Evolutionary conservation across 2,888 invertebrate genomes (phyloP).

Genomic region (Galeruca laticollis): DNA sequence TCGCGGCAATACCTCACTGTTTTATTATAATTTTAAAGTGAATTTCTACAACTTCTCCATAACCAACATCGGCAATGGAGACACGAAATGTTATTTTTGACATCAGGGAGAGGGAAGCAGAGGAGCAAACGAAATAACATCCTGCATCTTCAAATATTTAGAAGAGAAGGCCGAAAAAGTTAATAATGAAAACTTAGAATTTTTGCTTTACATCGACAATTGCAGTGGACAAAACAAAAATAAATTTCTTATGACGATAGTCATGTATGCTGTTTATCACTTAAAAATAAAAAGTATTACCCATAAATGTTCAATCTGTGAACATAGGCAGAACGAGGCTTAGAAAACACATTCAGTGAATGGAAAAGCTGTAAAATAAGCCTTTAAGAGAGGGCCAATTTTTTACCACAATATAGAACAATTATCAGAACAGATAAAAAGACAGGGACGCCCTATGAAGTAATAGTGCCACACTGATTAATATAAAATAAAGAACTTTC

Average conservation of each 20-base stretch:
- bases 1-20: background rate
- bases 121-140: slow-evolving; percentile 49
- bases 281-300: slow-evolving; percentile 48
- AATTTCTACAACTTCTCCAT: slow-evolving; percentile 9
- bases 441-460: too few species aligned
- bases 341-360: slow-evolving; percentile 50
- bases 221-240: too few species aligned
- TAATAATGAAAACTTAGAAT: too few species aligned
- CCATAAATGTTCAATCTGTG: too few species aligned
- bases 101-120: slow-evolving; percentile 45
- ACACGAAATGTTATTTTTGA: slow-evolving; percentile 48
- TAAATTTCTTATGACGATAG: slow-evolving; percentile 45
- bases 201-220: too few species aligned
- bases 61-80: background rate
- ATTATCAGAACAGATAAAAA: slow-evolving; percentile 27
- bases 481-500: too few species aligned
- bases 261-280: slow-evolving; percentile 43
- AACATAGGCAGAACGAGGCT: slow-evolving; percentile 52
- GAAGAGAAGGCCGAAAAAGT: too few species aligned
- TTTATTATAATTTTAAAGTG: slow-evolving; percentile 6
- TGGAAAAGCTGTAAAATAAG: slow-evolving; percentile 43
- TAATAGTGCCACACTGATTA: too few species aligned
- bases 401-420: slow-evolving; percentile 28
- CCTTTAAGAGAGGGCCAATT: slow-evolving; percentile 33
- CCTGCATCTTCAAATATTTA: too few species aligned